Evolutionary conservation across 2,888 invertebrate genomes (phyloP).

Genomic region (Aromia moschata): DNA sequence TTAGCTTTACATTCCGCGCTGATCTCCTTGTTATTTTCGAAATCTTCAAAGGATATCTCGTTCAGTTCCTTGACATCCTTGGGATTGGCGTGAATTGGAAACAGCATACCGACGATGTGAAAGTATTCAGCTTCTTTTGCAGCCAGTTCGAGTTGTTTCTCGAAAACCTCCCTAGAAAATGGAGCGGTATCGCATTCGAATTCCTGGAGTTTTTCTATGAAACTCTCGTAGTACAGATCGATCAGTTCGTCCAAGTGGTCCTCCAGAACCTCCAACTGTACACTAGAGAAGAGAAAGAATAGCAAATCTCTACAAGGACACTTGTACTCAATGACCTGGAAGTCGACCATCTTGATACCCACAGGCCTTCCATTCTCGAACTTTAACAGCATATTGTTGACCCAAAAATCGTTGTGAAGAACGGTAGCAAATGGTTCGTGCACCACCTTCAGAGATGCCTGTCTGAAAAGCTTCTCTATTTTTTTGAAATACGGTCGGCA

Average conservation of each 20-base stretch:
- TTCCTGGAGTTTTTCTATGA: constrained; percentile 59
- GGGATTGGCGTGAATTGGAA: not conserved
- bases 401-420: constrained; percentile 69
- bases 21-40: not conserved
- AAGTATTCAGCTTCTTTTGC: constrained; percentile 7
- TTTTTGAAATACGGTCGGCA: not conserved
- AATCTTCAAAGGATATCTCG: not conserved
- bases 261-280: constrained; percentile 57
- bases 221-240: constrained; percentile 62
- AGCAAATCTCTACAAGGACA: constrained; percentile 66
- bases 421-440: constrained; percentile 62
- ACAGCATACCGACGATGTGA: not conserved
- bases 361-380: constrained; percentile 50
- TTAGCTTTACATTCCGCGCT: not conserved
- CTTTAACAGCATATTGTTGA: constrained; percentile 68
- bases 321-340: constrained; percentile 65
- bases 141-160: constrained; percentile 54
- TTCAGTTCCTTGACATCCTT: not conserved
- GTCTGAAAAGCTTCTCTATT: not conserved
- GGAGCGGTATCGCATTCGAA: constrained; percentile 48
- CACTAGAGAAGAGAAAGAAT: constrained; percentile 66
- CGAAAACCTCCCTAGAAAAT: constrained; percentile 58
- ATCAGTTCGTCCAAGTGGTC: constrained; percentile 63
- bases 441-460: constrained; percentile 5
- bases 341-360: constrained; percentile 64